Evolutionary conservation across 2,797 vertebrate genomes (phyloP).

Genomic region (Poeciliopsis presidionis): DNA sequence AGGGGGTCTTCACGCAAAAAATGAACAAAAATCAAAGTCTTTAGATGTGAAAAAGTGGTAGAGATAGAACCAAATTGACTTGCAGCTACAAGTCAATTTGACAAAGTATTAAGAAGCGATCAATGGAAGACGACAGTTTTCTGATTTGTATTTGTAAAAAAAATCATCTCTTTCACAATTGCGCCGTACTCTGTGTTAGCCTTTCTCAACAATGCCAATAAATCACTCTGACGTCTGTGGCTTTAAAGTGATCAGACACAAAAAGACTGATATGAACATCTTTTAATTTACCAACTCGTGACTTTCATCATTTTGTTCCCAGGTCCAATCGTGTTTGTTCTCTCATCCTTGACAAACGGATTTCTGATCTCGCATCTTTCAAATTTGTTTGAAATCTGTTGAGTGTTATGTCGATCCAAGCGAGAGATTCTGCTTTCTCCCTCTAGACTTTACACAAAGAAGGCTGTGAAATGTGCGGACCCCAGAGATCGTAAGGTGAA

Average conservation of each 20-base stretch:
- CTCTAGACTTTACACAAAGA: constrained; percentile 84
- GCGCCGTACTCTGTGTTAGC: not conserved
- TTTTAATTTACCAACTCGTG: not conserved
- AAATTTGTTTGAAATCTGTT: not conserved
- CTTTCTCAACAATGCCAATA: not conserved
- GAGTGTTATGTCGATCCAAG: constrained; percentile 2
- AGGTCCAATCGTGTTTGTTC: not conserved
- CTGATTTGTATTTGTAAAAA: not conserved
- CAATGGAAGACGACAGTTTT: not conserved
- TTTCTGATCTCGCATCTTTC: constrained; percentile 14
- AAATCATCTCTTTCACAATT: not conserved
- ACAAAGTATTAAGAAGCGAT: not conserved
- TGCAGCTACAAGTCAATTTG: not conserved
- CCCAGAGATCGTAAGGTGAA: constrained; percentile 83
- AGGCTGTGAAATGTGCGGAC: constrained; percentile 84
- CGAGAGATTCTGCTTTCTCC: constrained; percentile 27
- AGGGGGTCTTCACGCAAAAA: not conserved
- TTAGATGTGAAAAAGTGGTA: not conserved
- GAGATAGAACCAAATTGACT: not conserved
- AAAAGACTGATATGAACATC: not conserved
- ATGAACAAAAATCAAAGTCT: not conserved
- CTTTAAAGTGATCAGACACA: not conserved
- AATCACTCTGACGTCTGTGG: not conserved
- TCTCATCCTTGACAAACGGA: constrained; percentile 3
- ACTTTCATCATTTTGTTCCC: not conserved